phyloP scores from a whole-genome alignment of 2,888 invertebrate genomes.

The Cotesia congregata region DNA sequence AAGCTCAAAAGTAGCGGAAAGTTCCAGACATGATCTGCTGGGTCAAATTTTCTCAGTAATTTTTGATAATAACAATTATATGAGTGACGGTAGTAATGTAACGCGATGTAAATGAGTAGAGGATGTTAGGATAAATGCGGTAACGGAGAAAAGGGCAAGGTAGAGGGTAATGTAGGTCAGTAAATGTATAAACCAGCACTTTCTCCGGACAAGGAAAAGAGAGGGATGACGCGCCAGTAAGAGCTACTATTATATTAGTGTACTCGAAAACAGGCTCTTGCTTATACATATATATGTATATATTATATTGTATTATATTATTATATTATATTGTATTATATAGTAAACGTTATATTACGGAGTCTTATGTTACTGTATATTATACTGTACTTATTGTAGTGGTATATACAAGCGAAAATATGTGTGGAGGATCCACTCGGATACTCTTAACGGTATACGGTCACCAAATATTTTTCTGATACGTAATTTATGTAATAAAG shows the following conservation, averaged over 20 bases:
- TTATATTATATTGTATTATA: not conserved
- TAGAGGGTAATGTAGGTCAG: slow-evolving; percentile 42
- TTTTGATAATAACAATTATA: no score
- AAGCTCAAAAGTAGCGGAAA: no score
- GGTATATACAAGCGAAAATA: not conserved
- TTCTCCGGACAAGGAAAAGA: slow-evolving; percentile 32
- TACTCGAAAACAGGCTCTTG: slow-evolving; percentile 66
- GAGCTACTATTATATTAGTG: not conserved
- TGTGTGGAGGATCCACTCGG: slow-evolving; percentile 40
- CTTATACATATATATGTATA: slow-evolving; percentile 4
- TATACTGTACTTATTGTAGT: slow-evolving; percentile 42
- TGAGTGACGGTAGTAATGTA: slow-evolving; percentile 3
- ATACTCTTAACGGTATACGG: slow-evolving; percentile 60
- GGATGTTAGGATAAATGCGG: slow-evolving; percentile 24
- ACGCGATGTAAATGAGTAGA: slow-evolving; percentile 9
- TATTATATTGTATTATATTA: not conserved
- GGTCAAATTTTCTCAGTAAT: no score
- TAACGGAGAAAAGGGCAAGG: slow-evolving; percentile 27
- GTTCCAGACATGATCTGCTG: no score
- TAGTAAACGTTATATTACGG: not conserved
- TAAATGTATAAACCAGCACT: slow-evolving; percentile 41
- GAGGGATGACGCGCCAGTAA: slow-evolving; percentile 35
- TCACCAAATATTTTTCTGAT: slow-evolving; percentile 27
- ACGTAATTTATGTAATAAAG: not conserved
- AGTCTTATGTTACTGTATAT: slow-evolving; percentile 6